A percentile compares a stretch with the other conserved stretches of the same genome.
phyloP scores from a whole-genome alignment of 1,140 invertebrate species.

The Conopomorpha cramerella region DNA sequence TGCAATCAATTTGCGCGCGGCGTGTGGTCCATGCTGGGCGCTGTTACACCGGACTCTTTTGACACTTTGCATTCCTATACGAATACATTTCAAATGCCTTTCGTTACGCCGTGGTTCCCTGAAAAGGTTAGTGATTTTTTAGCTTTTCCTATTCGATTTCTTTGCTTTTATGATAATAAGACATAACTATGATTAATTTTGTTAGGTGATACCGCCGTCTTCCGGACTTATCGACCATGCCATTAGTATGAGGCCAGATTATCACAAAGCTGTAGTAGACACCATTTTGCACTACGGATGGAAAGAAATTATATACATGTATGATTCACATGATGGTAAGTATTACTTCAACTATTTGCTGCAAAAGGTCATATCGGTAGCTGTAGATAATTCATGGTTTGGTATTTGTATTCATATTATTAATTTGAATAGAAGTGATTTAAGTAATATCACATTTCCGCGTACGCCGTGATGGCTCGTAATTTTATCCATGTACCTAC shows the following conservation, averaged over 20 bases:
- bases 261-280: constrained; percentile 91
- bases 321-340: constrained; percentile 95
- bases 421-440: too few species aligned
- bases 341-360: constrained; percentile 15
- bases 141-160: background rate
- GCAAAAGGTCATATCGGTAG: too few species aligned
- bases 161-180: background rate
- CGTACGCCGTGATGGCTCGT: too few species aligned
- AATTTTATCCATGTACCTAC: too few species aligned
- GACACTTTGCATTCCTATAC: constrained; percentile 91
- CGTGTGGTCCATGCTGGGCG: constrained; percentile 85
- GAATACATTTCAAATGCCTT: constrained; percentile 95
- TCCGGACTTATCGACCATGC: constrained; percentile 86
- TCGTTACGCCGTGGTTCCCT: constrained; percentile 89
- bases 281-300: constrained; percentile 90
- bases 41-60: constrained; percentile 87
- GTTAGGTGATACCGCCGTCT: constrained; percentile 81
- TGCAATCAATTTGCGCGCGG: constrained; percentile 85
- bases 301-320: constrained; percentile 92
- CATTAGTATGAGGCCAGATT: constrained; percentile 92
- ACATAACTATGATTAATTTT: background rate
- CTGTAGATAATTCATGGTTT: too few species aligned
- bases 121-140: constrained; percentile 69
- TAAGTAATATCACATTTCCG: too few species aligned
- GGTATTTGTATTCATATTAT: too few species aligned